Base-by-base conservation (phyloP, 2,888 invertebrate species). In the Melanostoma mellinum region DNA sequence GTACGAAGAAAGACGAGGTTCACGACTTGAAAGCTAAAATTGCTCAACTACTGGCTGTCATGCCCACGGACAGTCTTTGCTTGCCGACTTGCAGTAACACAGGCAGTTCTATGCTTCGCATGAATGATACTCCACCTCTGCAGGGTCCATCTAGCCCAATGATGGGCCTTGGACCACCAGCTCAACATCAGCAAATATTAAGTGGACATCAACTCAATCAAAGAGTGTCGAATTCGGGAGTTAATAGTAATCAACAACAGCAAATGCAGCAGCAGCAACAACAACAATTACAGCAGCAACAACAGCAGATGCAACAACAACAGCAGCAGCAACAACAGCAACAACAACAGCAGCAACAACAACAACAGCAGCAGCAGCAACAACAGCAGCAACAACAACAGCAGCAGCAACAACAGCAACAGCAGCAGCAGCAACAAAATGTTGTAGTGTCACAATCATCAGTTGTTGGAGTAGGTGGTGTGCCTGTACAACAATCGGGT, bases 11-110 rank as follows among this genome's bases (percentile, higher is more conserved):
- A 88, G 96, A 96, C 89, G 98, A 98, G 92, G 95, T 98, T 87
- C 96, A 96, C 87, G 97, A 97, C 90, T 93, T 98, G 87, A 98
- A 98, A 91, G 94, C 95, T 79, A 96, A 96, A 92, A 95, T 97
- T 90, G 97, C 97, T 84, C 98, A 98, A 92, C 95, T 98, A 90
- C 92, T 98, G 91, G 98, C 98, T 35, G 96, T 98, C 85, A 96
- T 97, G 96, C 91, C 91, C 32, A 88, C 88, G 48, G 95, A 96
- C 88, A 92, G 93, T 68, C 93, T 94, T 88, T 93, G 93, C 87
- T 88, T 92, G 80, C 92, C 93, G 71, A 90, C 93, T 53, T 92
- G 93, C 85, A 92, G 92, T 73, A 92, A 92, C 85, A 91, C 93
- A 63, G 89, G 89, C 20, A 93, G 93, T 88, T 93, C 94, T 79